Evolutionary conservation across 2,888 invertebrate species (phyloP).

Genomic region (Nomada ferruginata): DNA sequence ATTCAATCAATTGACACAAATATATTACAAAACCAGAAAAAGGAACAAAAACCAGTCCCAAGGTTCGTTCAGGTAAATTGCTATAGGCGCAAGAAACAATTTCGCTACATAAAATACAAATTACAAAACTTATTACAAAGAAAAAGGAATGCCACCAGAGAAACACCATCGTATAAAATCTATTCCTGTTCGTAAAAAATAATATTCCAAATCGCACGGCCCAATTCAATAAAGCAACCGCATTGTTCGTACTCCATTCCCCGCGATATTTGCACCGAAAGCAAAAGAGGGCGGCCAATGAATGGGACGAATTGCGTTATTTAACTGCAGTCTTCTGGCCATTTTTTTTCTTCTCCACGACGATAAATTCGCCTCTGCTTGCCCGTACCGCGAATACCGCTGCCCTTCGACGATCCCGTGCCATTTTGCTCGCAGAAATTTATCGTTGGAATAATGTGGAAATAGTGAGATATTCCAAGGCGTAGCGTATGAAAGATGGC

Average conservation of each 20-base stretch:
- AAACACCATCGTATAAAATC: too few relatives aligned
- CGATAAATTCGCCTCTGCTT: slow-evolving; percentile 64
- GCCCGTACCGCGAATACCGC: slow-evolving; percentile 11
- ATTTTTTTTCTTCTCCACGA: slow-evolving; percentile 62
- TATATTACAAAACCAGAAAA: too few relatives aligned
- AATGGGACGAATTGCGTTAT: slow-evolving; percentile 32
- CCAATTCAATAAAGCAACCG: neutral
- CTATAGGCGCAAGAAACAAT: too few relatives aligned
- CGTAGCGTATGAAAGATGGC: slow-evolving; percentile 27
- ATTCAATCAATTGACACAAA: too few relatives aligned
- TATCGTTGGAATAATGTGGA: slow-evolving; percentile 77
- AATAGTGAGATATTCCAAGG: slow-evolving; percentile 70
- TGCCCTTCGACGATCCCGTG: slow-evolving; percentile 68
- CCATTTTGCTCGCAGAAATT: slow-evolving; percentile 73
- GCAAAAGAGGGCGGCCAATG: slow-evolving; percentile 27
- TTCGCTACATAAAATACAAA: too few relatives aligned
- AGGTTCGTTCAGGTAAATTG: too few relatives aligned
- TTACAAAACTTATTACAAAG: too few relatives aligned
- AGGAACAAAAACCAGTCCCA: too few relatives aligned
- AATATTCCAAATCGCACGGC: neutral
- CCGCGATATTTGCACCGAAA: slow-evolving; percentile 2
- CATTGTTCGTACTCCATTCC: slow-evolving; percentile 3
- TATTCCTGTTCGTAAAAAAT: too few relatives aligned
- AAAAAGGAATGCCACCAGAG: too few relatives aligned
- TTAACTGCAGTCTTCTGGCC: slow-evolving; percentile 31